phyloP scores from a whole-genome alignment of 2,113 vertebrate species.

The Tichodroma muraria region DNA sequence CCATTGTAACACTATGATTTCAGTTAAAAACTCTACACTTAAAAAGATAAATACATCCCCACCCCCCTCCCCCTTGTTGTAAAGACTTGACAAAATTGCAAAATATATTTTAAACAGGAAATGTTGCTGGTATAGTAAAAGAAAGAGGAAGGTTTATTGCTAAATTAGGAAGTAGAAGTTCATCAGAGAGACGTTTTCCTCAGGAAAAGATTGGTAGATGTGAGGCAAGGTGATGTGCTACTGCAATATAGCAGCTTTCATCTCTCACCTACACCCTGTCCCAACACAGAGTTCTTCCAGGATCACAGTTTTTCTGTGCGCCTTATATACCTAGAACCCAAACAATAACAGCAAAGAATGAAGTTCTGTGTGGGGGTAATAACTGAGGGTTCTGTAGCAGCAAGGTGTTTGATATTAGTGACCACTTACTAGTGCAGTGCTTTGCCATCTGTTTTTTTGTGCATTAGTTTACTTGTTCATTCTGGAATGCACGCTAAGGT shows the following conservation, averaged over 20 bases:
- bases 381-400: not conserved
- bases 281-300: not conserved
- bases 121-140: not conserved
- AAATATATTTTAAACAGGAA: slow-evolving; percentile 18
- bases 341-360: not conserved
- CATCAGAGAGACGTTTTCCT: slow-evolving; percentile 14
- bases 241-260: not conserved
- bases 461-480: not conserved
- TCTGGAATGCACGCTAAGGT: not conserved
- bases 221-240: slow-evolving; percentile 27
- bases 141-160: slow-evolving; percentile 48
- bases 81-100: not conserved
- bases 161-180: slow-evolving; percentile 45
- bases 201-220: not conserved
- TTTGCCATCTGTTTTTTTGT: not conserved
- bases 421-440: not conserved
- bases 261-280: not conserved
- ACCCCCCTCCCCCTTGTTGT: not conserved
- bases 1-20: not conserved
- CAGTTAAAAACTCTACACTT: not conserved
- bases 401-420: not conserved
- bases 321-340: not conserved
- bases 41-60: not conserved
- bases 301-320: not conserved
- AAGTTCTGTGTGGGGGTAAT: not conserved